Base-by-base conservation (phyloP, 2,113 vertebrate genomes). In the Podarcis muralis region DNA sequence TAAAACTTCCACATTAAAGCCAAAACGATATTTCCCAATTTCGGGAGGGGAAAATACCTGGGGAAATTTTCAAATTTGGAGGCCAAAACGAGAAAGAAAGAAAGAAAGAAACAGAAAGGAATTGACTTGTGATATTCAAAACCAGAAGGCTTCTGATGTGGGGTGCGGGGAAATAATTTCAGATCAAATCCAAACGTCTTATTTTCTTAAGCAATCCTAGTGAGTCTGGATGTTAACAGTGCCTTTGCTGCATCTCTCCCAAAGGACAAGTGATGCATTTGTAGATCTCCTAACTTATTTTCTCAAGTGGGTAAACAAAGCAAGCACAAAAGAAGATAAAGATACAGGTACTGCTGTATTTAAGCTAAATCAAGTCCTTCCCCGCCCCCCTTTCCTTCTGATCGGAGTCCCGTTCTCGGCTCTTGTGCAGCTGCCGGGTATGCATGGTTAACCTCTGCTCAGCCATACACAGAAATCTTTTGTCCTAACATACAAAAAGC, bases 401-500 rank as follows among this genome's bases (percentile, higher is more conserved):
- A 37, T 95, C 94, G 93, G 94, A 94, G 96, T 95, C 96, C 97
- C 96, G 96, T 95, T 97, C 94, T 94, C 95, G 92, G 96, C 92
- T 89, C 94, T 93, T 91, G 92, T 97, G 97, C 97, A 98, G 97
- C 97, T 97, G 97, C 95, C 94, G 97, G 96, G 95, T 97, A 98
- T 97, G 97, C 97, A 97, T 98, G 98, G 98, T 97, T 98, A 98
- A 98, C 96, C 96, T 97, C 97, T 97, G 98, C 97, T 98, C 98
- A 98, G 98, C 97, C 97, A 97, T 97, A 95, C 96, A 96, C 96
- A 97, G 96, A 98, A 97, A 98, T 98, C 97, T 97, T 98, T 99
- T 97, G 98, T 98, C 98, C 97, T 97, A 97, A 98, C 96, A 94
- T 97, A 98, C 98, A 98, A 98, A 99, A 99, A 98, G 98, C 98